Evolutionary conservation across 1,140 invertebrate genomes (phyloP).

Genomic region (Heliothis subflexa): DNA sequence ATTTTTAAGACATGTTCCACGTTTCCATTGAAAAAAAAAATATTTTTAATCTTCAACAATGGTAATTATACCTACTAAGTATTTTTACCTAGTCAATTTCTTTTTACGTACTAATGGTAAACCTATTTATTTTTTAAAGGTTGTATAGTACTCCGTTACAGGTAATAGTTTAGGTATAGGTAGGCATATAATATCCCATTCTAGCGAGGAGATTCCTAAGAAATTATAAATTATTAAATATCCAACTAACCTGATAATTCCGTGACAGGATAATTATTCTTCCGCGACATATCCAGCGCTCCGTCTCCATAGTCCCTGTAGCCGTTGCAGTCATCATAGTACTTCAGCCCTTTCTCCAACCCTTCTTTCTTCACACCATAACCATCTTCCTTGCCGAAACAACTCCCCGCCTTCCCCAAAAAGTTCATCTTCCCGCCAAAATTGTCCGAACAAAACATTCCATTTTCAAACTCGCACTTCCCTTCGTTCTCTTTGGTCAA

Average conservation of each 20-base stretch:
- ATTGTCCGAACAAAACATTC: constrained; percentile 67
- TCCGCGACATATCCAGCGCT: constrained; percentile 79
- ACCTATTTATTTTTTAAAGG: too few relatives aligned
- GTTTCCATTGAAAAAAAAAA: too few relatives aligned
- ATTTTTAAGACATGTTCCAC: too few relatives aligned
- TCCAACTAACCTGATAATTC: constrained; percentile 74
- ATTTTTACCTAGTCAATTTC: too few relatives aligned
- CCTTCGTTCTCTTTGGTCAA: constrained; percentile 86
- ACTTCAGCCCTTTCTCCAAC: constrained; percentile 73
- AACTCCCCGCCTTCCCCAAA: constrained; percentile 62
- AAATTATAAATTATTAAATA: constrained; percentile 46
- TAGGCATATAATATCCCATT: too few relatives aligned
- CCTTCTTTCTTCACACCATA: constrained; percentile 66
- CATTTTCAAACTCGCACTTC: constrained; percentile 80
- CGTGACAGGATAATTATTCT: constrained; percentile 77
- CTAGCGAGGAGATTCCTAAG: too few relatives aligned
- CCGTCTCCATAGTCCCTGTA: constrained; percentile 78
- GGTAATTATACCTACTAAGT: too few relatives aligned
- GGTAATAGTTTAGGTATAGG: too few relatives aligned
- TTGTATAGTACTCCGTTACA: too few relatives aligned
- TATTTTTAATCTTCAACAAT: too few relatives aligned
- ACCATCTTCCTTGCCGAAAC: constrained; percentile 65
- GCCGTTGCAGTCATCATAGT: constrained; percentile 76
- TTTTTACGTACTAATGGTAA: too few relatives aligned
- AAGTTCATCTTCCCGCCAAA: constrained; percentile 74